Evolutionary conservation across 2,888 invertebrate genomes (phyloP), one percentile per base, ranked within the genome.

Genomic region (Cybosia mesomella): DNA sequence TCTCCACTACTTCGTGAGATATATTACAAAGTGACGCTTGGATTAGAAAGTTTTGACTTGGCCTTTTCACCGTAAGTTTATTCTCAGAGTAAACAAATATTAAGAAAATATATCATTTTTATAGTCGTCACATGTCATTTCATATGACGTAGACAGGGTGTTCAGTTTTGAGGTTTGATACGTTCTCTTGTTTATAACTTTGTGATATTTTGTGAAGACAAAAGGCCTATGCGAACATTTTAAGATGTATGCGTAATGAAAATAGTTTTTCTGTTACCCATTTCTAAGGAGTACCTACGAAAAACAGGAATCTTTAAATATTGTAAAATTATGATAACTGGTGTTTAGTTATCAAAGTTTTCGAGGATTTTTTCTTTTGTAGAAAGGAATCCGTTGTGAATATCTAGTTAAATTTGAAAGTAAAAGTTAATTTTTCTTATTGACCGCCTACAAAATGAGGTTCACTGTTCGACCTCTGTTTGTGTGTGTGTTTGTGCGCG

Each of bases 91-190:
- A 80, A 80, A 82, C 80, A 80, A 81, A 84, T 83, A 86, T 84
- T 79, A 79, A 79, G 73, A 64, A 71, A 71, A 82, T 83, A 80
- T 77, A 83, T 85, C 81, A 83, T 77, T 83, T 85, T 84, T 85
- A 84, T 83, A 74, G 78, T 70, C 76, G 71, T 75, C 77, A 77
- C 78, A 77, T 83, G 67, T 67, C 58, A 71, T 64, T 59, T 62
- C 69, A 43, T 70, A 66, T 13, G 57, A n/a, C 55, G 49, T 13
- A 59, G 53, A 65, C 34, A 67, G 64, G n/a, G 63, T 68, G 67
- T 58, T 74, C 57, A 65, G 59, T 57, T 34, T 67, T 62, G 58
- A 64, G 21, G 64, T 75, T 67, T 59, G 67, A 76, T 66, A 58
- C 55, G 24, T 58, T 60, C 36, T 64, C 64, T 69, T 70, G 60